Conservation (phyloP, 2,113 vertebrate species). For the Illadopsis cleaveri region DNA sequence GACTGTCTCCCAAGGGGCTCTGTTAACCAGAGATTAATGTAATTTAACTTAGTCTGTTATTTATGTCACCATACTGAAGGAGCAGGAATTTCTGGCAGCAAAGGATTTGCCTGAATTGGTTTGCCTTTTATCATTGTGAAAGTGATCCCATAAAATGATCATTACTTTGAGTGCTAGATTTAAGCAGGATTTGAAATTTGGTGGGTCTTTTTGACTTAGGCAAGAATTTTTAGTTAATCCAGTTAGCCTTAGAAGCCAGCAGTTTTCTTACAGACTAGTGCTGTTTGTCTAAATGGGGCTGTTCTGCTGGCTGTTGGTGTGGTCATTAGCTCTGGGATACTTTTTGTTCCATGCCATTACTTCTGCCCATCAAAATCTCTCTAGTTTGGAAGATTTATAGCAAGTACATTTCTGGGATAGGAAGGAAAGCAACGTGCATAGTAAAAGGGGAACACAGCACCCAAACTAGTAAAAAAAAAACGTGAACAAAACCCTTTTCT, state of each 20-base stretch:
- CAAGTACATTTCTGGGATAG: not conserved
- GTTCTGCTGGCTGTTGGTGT: not conserved
- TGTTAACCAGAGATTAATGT: not conserved
- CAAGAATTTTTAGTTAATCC: not conserved
- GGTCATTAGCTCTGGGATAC: not conserved
- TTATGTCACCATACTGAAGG: not conserved
- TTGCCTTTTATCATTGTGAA: not conserved
- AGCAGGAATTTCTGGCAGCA: not conserved
- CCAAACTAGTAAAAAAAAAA: not conserved
- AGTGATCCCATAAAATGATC: not conserved
- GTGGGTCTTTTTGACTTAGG: not conserved
- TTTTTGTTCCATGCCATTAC: not conserved
- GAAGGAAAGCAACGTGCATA: not conserved
- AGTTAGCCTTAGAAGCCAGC: not conserved
- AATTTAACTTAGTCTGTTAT: not conserved
- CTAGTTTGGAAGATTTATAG: not conserved
- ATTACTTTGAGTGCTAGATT: not conserved
- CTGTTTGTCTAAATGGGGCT: not conserved
- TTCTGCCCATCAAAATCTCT: not conserved
- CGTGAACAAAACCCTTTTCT: not conserved
- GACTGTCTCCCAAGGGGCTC: not conserved
- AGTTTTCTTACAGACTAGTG: not conserved
- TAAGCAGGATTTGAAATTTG: not conserved
- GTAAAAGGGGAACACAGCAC: not conserved
- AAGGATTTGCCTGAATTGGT: not conserved